Evolutionary conservation across 2,888 invertebrate species (phyloP), one percentile per base, ranked within the genome.

Genomic region (Agonopterix subpropinquella): DNA sequence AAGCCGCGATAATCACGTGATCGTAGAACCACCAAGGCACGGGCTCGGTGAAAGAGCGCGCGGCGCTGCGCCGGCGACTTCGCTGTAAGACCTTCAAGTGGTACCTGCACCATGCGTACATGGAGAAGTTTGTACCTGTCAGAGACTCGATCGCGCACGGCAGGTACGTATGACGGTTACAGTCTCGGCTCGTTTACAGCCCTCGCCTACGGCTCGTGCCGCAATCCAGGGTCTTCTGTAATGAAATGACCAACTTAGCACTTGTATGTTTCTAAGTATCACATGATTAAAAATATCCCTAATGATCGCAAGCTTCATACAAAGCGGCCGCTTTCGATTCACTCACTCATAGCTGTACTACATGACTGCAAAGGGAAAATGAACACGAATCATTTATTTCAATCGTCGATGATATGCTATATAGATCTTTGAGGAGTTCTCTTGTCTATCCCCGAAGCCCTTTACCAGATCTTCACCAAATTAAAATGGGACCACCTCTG

Each of bases 21-120:
- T 18, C 18, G 18, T 18, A 18, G 28, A 28, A 28, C 28, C 94
- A 95, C 61, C 91, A 98, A 36, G 89, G 91, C 51, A 89, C 93
- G 46, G 28, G 28, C 5, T 28, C 28, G 28, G 28, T 28, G 28
- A 4, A 5, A 5, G 28, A 28, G 5, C 28, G 28, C 28, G 28
- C 28, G 28, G 28, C 28, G 28, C 87, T 98, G 11, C 91, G 97
- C 4, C 92, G 95, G 71, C 93, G 92, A 62, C 86, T 97, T 11
- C 90, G 94, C 36, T 98, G 98, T 79, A 95, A 97, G 76, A 92
- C 90, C 65, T 98, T 98, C 84, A 93, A 94, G 67, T 98, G 98
- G 98, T 98, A 93, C 82, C 89, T 98, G 55, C 92, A 96, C 54
- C 94, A 97, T 76, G 89, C 98, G 2, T 96, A 96, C 77, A 94